These are phyloP conservation scores for Epinephelus fuscoguttatus DNA, from an alignment of 2,113 vertebrate genomes.

Conservation along the genomic window DNA sequence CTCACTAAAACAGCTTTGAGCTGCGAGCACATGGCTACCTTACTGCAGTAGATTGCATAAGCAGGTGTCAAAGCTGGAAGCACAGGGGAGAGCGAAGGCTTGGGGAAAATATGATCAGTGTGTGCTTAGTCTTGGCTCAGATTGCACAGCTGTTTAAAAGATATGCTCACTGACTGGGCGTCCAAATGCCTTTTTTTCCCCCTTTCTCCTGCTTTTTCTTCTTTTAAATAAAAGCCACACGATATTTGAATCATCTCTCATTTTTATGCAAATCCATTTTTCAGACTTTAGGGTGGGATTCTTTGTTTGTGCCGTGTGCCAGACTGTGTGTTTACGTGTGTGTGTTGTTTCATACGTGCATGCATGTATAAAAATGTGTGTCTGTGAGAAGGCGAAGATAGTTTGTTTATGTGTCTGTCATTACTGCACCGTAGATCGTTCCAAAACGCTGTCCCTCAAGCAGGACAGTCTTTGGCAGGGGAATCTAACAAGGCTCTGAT, in stretches of 20 bases:
- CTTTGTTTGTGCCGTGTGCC: slow-evolving; percentile 14
- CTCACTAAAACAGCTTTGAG: slow-evolving; percentile 24
- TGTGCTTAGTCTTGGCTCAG: slow-evolving; percentile 66
- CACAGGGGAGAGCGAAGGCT: slow-evolving; percentile 42
- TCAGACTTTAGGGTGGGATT: slow-evolving; percentile 25
- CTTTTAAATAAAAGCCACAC: slow-evolving; percentile 59
- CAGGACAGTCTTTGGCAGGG: slow-evolving; percentile 64
- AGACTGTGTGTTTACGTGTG: not conserved
- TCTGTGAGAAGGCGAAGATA: slow-evolving; percentile 13
- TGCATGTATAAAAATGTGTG: not conserved
- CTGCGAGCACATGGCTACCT: slow-evolving; percentile 60
- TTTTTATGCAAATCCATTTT: slow-evolving; percentile 35
- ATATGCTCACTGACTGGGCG: slow-evolving; percentile 64
- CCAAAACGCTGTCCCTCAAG: slow-evolving; percentile 62
- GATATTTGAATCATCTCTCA: slow-evolving; percentile 41
- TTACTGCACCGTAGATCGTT: slow-evolving; percentile 40
- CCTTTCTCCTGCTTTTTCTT: slow-evolving; percentile 6
- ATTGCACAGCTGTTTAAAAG: slow-evolving; percentile 79
- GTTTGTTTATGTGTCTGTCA: slow-evolving; percentile 69
- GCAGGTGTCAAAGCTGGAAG: slow-evolving; percentile 80
- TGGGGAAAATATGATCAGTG: slow-evolving; percentile 80
- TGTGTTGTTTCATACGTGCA: not conserved
- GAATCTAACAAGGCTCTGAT: slow-evolving; percentile 44
- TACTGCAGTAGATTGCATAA: slow-evolving; percentile 68
- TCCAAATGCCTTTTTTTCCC: slow-evolving; percentile 17